Evolutionary conservation across 2,888 invertebrate genomes (phyloP), one percentile per base, ranked within the genome.

Genomic region (Ectemnius lituratus): DNA sequence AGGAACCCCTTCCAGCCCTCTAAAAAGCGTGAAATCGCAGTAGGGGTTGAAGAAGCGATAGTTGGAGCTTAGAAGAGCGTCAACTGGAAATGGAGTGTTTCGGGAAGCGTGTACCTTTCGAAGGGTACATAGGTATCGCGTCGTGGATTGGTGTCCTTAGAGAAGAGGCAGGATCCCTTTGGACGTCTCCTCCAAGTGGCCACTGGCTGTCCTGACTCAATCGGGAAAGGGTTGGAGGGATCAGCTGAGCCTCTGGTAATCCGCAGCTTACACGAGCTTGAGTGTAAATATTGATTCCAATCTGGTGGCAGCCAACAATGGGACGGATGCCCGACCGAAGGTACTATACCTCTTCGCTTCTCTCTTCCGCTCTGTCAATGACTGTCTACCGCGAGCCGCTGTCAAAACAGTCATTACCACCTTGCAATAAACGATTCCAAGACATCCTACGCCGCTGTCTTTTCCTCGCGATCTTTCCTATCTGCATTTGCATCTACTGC

Each of bases 231-330:
- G 88, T 88, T 88, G 83, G 75, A 69, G 65, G 66, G 72, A 73
- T 69, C 63, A 67, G 73, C 67, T 84, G 81, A 86, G 81, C 85
- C 83, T 71, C 72, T 76, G 82, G 82, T 89, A 88, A 89, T 88
- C 89, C 87, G 57, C 60, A 70, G 87, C 85, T 88, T 87, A 87
- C 86, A 85, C 76, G 69, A 82, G 78, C 73, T 82, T 79, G 81
- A 87, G 81, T 88, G 87, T 89, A 89, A 89, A 89, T 89, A 89
- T 89, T 89, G 89, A 89, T 89, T 88, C 84, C 86, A 87, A 88
- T 89, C 88, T 84, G 83, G 84, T 79, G 79, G 72, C 63, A 70
- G 52, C 77, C 67, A 68, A 88, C 87, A 88, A 89, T 87, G 81
- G 84, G 37, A 23, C 46, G 84, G 37, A 23, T 37, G 52, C 27